These are phyloP conservation scores for Brienomyrus longianalis DNA, from an alignment of 2,113 vertebrate genomes.

Conservation along the genomic window DNA sequence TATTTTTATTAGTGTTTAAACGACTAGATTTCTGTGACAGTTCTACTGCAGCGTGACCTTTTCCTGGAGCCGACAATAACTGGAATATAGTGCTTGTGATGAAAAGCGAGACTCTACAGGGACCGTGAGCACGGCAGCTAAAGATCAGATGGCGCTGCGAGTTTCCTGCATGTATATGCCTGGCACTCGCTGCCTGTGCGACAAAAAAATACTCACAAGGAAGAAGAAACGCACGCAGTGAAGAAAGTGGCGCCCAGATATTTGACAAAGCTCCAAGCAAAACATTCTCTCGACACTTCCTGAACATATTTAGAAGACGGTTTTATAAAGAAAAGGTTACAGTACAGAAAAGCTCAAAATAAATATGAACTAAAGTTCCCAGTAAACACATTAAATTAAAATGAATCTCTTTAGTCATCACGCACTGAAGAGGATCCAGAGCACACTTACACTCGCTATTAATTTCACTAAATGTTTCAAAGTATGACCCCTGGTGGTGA, in stretches of 20 bases:
- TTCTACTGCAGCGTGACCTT: not conserved
- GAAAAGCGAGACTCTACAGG: not conserved
- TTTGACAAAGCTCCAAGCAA: not conserved
- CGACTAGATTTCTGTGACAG: not conserved
- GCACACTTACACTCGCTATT: not conserved
- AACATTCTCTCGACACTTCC: not conserved
- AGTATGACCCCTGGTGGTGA: conserved; percentile 6
- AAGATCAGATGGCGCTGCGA: not conserved
- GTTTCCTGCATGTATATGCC: not conserved
- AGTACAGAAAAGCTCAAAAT: not conserved
- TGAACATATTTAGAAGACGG: not conserved
- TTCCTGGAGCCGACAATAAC: not conserved
- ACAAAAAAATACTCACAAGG: not conserved
- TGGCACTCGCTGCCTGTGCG: not conserved
- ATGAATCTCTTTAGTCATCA: not conserved
- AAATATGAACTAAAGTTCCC: not conserved
- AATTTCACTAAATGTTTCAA: not conserved
- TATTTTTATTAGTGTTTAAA: not conserved
- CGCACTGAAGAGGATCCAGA: not conserved
- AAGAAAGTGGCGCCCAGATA: not conserved
- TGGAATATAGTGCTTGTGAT: not conserved
- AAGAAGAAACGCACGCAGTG: no score
- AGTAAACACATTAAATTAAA: not conserved
- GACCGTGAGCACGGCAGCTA: not conserved
- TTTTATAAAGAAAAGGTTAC: not conserved